These are phyloP conservation scores for Heliocidaris tuberculata DNA, from an alignment of 35 echinoderm and acorn worm genomes.

Conservation along the genomic window DNA sequence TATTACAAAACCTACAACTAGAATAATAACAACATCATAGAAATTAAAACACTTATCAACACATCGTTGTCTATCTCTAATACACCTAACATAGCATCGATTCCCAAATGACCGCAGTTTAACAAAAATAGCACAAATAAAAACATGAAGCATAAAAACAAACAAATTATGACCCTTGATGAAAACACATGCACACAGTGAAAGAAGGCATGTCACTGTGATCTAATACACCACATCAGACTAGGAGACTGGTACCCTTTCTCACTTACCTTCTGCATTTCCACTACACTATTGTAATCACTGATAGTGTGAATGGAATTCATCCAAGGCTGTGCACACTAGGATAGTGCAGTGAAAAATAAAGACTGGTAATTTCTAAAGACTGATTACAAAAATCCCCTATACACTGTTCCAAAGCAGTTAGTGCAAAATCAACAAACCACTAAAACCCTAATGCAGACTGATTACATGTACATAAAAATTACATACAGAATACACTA, in stretches of 20 bases:
- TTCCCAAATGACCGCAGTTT: not conserved
- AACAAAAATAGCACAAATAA: not conserved
- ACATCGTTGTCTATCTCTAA: too few species aligned
- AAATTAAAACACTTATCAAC: too few species aligned
- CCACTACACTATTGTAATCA: constrained; percentile 47
- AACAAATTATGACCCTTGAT: not conserved
- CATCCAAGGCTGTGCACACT: constrained; percentile 51
- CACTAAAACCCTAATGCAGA: too few species aligned
- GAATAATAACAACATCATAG: too few species aligned
- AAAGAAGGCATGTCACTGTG: not conserved
- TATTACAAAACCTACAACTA: too few species aligned
- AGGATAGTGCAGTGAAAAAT: constrained; percentile 18
- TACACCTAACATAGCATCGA: too few species aligned
- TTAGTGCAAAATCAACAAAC: too few species aligned
- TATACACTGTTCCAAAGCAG: too few species aligned
- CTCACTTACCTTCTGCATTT: constrained; percentile 51
- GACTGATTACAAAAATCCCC: not conserved
- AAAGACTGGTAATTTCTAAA: not conserved
- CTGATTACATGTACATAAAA: too few species aligned
- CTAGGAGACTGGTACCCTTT: constrained; percentile 15
- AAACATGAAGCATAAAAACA: not conserved
- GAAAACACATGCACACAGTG: not conserved
- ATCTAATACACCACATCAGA: not conserved
- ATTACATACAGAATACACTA: too few species aligned
- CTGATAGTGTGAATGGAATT: constrained; percentile 48